Evolutionary conservation across 2,797 vertebrate species (phyloP).

Genomic region (Cacajao melanocephalus): DNA sequence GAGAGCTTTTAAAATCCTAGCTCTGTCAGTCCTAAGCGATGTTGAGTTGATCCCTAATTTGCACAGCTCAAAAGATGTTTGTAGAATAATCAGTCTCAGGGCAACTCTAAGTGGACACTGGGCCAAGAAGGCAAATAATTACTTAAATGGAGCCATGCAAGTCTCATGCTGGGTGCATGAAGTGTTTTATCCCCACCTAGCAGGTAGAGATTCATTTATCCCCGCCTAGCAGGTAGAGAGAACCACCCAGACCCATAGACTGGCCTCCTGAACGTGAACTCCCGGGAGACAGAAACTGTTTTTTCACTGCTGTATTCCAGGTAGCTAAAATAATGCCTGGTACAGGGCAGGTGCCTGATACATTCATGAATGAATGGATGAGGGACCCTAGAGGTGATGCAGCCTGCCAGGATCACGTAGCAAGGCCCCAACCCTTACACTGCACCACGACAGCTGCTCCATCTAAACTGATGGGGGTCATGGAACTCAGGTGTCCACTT

Average conservation of each 20-base stretch:
- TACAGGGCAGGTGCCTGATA: background rate
- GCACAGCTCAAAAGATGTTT: background rate
- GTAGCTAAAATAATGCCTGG: background rate
- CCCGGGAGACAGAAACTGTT: background rate
- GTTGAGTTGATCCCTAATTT: background rate
- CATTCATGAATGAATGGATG: background rate
- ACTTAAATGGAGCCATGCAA: background rate
- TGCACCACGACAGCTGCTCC: background rate
- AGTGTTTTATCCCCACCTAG: background rate
- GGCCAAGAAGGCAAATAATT: background rate
- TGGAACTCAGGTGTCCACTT: conserved; percentile 13
- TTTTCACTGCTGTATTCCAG: background rate
- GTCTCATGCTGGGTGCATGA: accelerated
- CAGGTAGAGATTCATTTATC: background rate
- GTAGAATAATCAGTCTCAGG: background rate
- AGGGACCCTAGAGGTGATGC: accelerated
- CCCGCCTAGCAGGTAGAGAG: background rate
- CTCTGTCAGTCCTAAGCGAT: background rate
- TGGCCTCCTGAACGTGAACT: background rate
- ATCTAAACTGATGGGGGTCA: background rate
- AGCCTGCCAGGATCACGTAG: background rate
- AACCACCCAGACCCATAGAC: background rate
- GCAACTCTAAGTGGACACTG: background rate
- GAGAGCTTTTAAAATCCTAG: background rate
- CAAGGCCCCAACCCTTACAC: background rate